These are phyloP conservation scores for Pomatorhinus ruficollis DNA, from an alignment of 2,113 vertebrate genomes.

Conservation along the genomic window DNA sequence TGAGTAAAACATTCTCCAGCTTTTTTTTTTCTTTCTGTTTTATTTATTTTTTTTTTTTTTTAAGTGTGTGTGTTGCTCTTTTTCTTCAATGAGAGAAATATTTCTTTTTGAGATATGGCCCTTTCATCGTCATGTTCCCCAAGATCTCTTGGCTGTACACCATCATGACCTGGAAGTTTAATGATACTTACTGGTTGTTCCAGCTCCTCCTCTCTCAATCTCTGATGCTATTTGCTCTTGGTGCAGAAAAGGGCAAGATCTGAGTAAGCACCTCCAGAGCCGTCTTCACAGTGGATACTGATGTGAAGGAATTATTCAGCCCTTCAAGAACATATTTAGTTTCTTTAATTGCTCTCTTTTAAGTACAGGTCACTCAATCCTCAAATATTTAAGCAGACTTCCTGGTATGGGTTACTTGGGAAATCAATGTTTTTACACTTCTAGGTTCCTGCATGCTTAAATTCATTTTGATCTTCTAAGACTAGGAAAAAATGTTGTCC, in stretches of 20 bases:
- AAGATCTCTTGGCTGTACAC: not conserved
- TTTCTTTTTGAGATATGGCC: not conserved
- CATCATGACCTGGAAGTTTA: not conserved
- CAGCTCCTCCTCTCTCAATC: not conserved
- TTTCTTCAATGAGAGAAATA: not conserved
- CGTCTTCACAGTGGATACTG: not conserved
- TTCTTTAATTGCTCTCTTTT: not conserved
- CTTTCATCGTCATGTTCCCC: not conserved
- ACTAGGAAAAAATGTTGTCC: not conserved
- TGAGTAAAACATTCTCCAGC: not conserved
- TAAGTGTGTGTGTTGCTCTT: not conserved
- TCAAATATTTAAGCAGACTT: conserved; percentile 9
- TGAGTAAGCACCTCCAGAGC: not conserved
- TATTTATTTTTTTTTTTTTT: too few species aligned
- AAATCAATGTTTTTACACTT: not conserved
- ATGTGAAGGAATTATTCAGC: conserved; percentile 1
- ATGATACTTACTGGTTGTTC: not conserved
- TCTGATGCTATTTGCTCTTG: not conserved
- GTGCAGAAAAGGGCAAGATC: not conserved
- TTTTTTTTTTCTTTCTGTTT: not conserved
- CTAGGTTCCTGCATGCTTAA: not conserved
- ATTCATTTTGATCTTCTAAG: not conserved
- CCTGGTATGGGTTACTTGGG: not conserved
- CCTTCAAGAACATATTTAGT: not conserved
- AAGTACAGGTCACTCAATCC: not conserved